phyloP scores from a whole-genome alignment of 2,113 vertebrate genomes.

The Herpetotheres cachinnans region DNA sequence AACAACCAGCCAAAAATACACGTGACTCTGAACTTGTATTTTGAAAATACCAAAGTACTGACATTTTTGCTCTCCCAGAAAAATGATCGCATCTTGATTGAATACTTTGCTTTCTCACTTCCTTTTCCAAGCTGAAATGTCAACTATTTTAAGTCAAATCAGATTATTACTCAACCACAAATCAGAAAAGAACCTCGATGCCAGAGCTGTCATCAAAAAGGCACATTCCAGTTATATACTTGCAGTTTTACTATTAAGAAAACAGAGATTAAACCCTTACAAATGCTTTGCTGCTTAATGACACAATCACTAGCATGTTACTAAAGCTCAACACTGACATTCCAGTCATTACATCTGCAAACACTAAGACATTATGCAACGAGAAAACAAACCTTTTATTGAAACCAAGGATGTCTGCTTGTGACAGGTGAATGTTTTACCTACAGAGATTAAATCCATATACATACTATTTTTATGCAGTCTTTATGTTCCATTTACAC shows the following conservation, averaged over 20 bases:
- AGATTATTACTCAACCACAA: neutral
- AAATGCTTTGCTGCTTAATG: slow-evolving; percentile 34
- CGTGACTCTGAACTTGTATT: neutral
- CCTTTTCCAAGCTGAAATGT: slow-evolving; percentile 55
- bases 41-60: slow-evolving; percentile 42
- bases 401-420: neutral
- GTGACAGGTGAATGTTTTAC: slow-evolving; percentile 28
- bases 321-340: slow-evolving; percentile 7
- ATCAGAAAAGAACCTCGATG: neutral
- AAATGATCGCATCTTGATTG: slow-evolving; percentile 29
- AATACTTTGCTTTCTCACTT: slow-evolving; percentile 35
- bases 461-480: neutral
- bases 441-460: neutral
- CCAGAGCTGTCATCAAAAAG: neutral
- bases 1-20: neutral
- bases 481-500: slow-evolving; percentile 3
- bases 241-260: neutral
- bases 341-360: slow-evolving; percentile 3
- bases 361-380: neutral
- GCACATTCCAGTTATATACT: neutral
- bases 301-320: slow-evolving; percentile 22
- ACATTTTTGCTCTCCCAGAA: slow-evolving; percentile 57
- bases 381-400: slow-evolving; percentile 32
- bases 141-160: slow-evolving; percentile 45
- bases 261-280: slow-evolving; percentile 3